phyloP scores from a whole-genome alignment of 2,888 invertebrate genomes.

The Campoplex nolae region DNA sequence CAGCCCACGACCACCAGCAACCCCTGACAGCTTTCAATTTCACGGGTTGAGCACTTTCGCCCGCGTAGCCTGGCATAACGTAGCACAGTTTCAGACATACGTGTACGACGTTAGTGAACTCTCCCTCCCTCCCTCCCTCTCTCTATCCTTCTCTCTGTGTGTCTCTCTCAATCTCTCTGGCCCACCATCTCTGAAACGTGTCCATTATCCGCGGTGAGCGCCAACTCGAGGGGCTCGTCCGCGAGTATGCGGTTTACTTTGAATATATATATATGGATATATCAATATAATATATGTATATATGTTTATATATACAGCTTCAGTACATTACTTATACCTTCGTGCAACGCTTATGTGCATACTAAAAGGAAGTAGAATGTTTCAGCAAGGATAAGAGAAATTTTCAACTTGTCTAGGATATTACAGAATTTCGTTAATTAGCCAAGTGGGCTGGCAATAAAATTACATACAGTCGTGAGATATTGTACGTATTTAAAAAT shows the following conservation, averaged over 20 bases:
- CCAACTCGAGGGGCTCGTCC: slow-evolving; percentile 56
- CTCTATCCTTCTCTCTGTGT: slow-evolving; percentile 19
- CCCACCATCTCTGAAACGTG: slow-evolving; percentile 60
- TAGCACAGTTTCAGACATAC: slow-evolving; percentile 55
- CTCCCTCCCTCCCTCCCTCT: slow-evolving; percentile 29
- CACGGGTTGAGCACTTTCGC: slow-evolving; percentile 72
- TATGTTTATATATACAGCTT: slow-evolving; percentile 35
- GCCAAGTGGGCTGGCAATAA: background rate
- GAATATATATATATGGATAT: background rate
- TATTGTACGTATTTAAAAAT: background rate
- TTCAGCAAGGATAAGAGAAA: background rate
- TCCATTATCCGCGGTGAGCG: slow-evolving; percentile 63
- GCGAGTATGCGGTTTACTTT: slow-evolving; percentile 50
- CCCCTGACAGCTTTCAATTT: slow-evolving; percentile 74
- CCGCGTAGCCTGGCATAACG: slow-evolving; percentile 39
- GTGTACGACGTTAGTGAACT: slow-evolving; percentile 62
- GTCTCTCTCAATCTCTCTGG: slow-evolving; percentile 22
- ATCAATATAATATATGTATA: background rate
- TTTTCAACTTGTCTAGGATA: background rate
- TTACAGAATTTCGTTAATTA: background rate
- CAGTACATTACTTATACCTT: slow-evolving; percentile 49
- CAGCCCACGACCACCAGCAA: slow-evolving; percentile 48
- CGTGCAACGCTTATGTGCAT: background rate
- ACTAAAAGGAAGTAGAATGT: slow-evolving; percentile 2
- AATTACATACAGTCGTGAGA: background rate